Evolutionary conservation across 2,797 vertebrate species (phyloP).

Genomic region (Rhyacichthys aspro): DNA sequence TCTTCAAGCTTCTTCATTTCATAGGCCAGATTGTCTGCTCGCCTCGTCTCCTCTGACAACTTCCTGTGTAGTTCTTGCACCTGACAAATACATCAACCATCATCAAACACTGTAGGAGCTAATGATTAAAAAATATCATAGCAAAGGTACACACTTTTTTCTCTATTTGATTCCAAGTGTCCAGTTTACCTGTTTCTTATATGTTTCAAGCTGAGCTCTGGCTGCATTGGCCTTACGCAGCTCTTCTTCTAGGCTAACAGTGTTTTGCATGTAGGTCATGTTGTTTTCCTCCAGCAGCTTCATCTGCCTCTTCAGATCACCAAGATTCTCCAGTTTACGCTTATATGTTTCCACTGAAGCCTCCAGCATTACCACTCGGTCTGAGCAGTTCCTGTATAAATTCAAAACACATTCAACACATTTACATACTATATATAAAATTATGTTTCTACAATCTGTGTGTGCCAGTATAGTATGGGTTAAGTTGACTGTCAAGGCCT

Average conservation of each 20-base stretch:
- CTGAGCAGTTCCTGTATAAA: slow-evolving; percentile 84
- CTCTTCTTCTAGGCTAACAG: slow-evolving; percentile 94
- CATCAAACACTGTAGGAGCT: too few relatives aligned
- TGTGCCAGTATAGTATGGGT: too few relatives aligned
- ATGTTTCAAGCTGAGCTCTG: slow-evolving; percentile 92
- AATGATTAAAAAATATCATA: too few relatives aligned
- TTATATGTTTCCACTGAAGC: slow-evolving; percentile 92
- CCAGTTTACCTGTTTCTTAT: slow-evolving; percentile 92
- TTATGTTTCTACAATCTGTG: too few relatives aligned
- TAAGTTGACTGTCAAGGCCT: not conserved
- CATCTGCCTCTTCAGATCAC: slow-evolving; percentile 92
- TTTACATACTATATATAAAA: too few relatives aligned
- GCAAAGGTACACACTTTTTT: not conserved
- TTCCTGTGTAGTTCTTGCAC: slow-evolving; percentile 93
- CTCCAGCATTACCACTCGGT: slow-evolving; percentile 93
- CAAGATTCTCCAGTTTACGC: slow-evolving; percentile 94
- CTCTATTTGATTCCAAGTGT: accelerated
- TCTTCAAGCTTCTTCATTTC: slow-evolving; percentile 94
- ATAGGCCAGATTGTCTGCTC: slow-evolving; percentile 92
- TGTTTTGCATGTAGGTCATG: slow-evolving; percentile 97
- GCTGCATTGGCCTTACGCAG: slow-evolving; percentile 95
- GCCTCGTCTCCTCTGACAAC: slow-evolving; percentile 90
- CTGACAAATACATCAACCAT: slow-evolving; percentile 63
- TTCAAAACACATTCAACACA: too few relatives aligned
- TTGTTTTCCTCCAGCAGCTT: slow-evolving; percentile 96